phyloP scores from a whole-genome alignment of 2,797 vertebrate species.

The Pelochelys cantorii region DNA sequence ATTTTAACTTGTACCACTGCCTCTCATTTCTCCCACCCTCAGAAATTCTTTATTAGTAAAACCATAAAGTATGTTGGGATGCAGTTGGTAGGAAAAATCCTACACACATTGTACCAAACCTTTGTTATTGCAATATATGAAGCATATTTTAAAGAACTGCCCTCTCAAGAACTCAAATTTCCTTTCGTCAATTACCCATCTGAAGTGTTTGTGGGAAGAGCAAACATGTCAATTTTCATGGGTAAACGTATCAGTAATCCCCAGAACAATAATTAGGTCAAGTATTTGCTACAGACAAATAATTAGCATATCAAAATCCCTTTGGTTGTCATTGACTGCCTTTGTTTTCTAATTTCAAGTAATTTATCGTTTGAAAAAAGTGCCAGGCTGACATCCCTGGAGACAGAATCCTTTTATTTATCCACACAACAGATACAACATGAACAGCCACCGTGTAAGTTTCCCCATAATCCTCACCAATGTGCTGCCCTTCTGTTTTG shows the following conservation, averaged over 20 bases:
- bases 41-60: neutral
- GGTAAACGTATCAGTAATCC: neutral
- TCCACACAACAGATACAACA: slow-evolving; percentile 19
- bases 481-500: neutral
- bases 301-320: neutral
- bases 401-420: neutral
- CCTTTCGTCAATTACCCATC: neutral
- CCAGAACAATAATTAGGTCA: neutral
- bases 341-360: rapidly evolving
- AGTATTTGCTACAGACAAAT: neutral
- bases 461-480: slow-evolving; percentile 22
- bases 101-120: neutral
- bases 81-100: neutral
- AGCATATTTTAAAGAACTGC: neutral
- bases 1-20: neutral
- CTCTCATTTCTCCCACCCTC: neutral
- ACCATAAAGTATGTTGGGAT: neutral
- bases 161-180: neutral
- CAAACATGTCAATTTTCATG: neutral
- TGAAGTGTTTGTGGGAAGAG: neutral
- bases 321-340: rapidly evolving
- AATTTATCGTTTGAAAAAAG: neutral
- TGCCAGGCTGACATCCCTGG: neutral
- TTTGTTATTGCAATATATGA: neutral
- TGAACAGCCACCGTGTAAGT: neutral